Evolutionary conservation across 2,797 vertebrate species (phyloP).

Genomic region (Sebastes oblongus): DNA sequence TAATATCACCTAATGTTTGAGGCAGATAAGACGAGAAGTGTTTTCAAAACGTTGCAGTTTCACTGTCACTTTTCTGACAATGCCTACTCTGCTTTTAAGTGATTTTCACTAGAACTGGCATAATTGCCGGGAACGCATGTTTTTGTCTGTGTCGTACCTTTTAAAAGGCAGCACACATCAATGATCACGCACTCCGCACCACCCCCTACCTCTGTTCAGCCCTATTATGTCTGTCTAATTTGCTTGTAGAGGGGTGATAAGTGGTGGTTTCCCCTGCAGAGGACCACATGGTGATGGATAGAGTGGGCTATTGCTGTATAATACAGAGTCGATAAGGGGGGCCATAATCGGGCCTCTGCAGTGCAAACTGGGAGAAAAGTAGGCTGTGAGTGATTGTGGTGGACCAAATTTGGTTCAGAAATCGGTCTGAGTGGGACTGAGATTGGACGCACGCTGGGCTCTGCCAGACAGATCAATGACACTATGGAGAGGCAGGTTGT

Average conservation of each 20-base stretch:
- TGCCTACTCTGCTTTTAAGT: background rate
- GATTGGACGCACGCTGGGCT: background rate
- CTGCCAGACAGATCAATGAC: background rate
- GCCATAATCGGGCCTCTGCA: constrained; percentile 21
- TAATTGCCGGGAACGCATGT: background rate
- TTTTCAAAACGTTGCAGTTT: constrained; percentile 1
- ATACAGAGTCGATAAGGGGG: constrained; percentile 25
- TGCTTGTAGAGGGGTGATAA: constrained; percentile 53
- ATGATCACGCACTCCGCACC: constrained; percentile 10
- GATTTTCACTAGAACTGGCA: constrained; percentile 12
- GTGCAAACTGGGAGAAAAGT: constrained; percentile 8
- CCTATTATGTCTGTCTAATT: constrained; percentile 60
- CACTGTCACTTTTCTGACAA: constrained; percentile 13
- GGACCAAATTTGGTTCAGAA: constrained; percentile 25
- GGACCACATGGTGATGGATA: constrained; percentile 42
- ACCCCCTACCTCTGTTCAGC: constrained; percentile 29
- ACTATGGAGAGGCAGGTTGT: background rate
- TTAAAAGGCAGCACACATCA: constrained; percentile 19
- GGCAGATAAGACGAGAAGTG: background rate
- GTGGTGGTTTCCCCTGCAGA: constrained; percentile 43
- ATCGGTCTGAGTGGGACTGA: background rate
- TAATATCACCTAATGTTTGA: background rate
- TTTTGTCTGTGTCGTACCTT: constrained; percentile 15
- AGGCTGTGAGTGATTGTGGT: constrained; percentile 9
- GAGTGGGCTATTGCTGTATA: constrained; percentile 26